Conservation (phyloP, 1,140 invertebrate species). For the Drosophila eugracilis region DNA sequence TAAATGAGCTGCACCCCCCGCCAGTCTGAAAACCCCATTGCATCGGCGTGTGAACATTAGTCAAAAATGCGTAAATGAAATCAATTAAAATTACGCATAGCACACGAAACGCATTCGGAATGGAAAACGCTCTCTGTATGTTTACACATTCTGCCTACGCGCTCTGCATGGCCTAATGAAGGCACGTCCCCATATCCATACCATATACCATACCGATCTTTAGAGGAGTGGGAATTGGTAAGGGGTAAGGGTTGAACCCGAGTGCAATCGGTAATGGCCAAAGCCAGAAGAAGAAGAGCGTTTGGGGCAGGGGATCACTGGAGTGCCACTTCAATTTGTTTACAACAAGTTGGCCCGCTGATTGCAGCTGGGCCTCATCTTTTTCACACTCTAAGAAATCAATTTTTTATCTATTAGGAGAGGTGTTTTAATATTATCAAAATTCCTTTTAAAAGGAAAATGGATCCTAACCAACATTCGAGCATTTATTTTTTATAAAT, state of each 20-base stretch:
- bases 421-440: no score
- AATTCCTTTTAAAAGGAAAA: no score
- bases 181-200: slow-evolving; percentile 56
- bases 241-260: slow-evolving; percentile 38
- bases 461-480: no score
- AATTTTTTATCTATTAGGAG: background rate
- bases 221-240: slow-evolving; percentile 3
- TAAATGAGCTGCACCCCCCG: slow-evolving; percentile 64
- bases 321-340: slow-evolving; percentile 73
- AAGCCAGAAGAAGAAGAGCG: background rate
- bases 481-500: no score
- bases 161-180: slow-evolving; percentile 67
- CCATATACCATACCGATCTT: slow-evolving; percentile 18
- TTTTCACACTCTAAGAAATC: slow-evolving; percentile 9
- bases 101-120: slow-evolving; percentile 54
- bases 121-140: slow-evolving; percentile 44
- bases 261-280: slow-evolving; percentile 62
- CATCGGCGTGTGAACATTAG: slow-evolving; percentile 62
- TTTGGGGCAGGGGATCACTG: slow-evolving; percentile 17
- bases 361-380: slow-evolving; percentile 45
- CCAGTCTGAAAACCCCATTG: background rate
- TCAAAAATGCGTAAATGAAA: slow-evolving; percentile 78
- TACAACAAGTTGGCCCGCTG: slow-evolving; percentile 67
- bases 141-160: slow-evolving; percentile 68
- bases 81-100: slow-evolving; percentile 77